These are phyloP conservation scores for Habroteleia sp. DNA, from an alignment of 2,888 invertebrate genomes.

Conservation along the genomic window DNA sequence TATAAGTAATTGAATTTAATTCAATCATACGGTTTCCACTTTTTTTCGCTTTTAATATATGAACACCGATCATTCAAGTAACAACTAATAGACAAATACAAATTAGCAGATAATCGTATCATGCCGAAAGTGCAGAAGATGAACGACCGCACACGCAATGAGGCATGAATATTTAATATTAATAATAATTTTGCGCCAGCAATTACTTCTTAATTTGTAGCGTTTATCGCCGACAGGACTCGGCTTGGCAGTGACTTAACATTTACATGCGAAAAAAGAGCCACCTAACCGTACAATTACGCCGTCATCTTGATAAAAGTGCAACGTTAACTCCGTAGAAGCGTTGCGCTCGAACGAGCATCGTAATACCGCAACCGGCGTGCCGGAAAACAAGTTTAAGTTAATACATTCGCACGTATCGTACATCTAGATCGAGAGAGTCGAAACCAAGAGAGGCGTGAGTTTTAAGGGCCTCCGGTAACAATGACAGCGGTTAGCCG, in stretches of 20 bases:
- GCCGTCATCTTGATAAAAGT: slow-evolving; percentile 60
- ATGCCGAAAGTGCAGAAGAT: slow-evolving; percentile 22
- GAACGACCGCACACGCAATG: slow-evolving; percentile 29
- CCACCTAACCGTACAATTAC: slow-evolving; percentile 41
- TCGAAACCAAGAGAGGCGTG: slow-evolving; percentile 35
- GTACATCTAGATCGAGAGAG: slow-evolving; percentile 56
- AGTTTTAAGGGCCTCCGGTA: slow-evolving; percentile 45
- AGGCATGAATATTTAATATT: slow-evolving; percentile 40
- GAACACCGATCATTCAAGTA: slow-evolving; percentile 30
- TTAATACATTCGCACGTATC: slow-evolving; percentile 57
- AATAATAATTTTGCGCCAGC: slow-evolving; percentile 24
- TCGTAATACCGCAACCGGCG: slow-evolving; percentile 44
- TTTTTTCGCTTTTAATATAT: no score
- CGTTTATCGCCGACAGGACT: slow-evolving; percentile 44
- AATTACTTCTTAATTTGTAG: slow-evolving; percentile 48
- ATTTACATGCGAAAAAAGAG: slow-evolving; percentile 33
- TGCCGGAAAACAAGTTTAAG: slow-evolving; percentile 54
- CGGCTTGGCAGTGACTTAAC: slow-evolving; percentile 1
- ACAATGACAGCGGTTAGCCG: slow-evolving; percentile 61
- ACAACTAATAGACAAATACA: slow-evolving; percentile 24
- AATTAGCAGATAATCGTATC: slow-evolving; percentile 23
- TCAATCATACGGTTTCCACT: no score
- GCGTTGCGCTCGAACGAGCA: slow-evolving; percentile 53
- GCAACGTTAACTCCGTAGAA: slow-evolving; percentile 38
- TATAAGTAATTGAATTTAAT: no score